Base-by-base conservation (phyloP, 2,113 vertebrate genomes). In the Stegostoma tigrinum region DNA sequence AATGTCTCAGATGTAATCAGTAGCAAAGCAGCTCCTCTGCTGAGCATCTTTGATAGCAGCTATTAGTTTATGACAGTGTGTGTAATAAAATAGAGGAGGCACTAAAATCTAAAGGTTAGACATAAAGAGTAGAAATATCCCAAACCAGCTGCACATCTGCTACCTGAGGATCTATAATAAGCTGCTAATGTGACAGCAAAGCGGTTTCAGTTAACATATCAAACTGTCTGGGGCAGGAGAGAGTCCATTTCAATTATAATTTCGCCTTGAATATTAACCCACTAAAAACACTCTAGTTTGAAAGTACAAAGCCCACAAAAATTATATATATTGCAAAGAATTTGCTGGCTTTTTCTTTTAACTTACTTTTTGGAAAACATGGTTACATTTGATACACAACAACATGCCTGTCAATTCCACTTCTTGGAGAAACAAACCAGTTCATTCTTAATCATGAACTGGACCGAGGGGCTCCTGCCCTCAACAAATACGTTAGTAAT, bases 31-130 rank as follows among this genome's bases (percentile, higher is more conserved):
- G 34, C 89, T 67, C 42, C 89, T 93, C 67, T 27, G 68, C 68
- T 52, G 42, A 34, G 45, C 21, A 30, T 72, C 42, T 95, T 48
- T 72, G 67, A 34, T 52, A 95, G 68, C 68, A 34, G 94, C 68
- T 30, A 95, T 95, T 72, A 72, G 94, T 95, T 95, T 95, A 95
- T 95, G 94, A 48, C 68, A 70, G 67, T 95, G 94, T 27, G 1
- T 75, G 94, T 34, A 95, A 95, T 95, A 95, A 95, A 75, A 24
- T 72, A 70, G 45, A 95, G 52, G 38, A 75, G 94, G 27, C 68
- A 95, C 23, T 95, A 95, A 95, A 95, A 95, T 95, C 94, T 95
- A 95, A 95, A 95, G 94, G 94, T 95, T 95, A 95, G 94, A 48
- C 94, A 75, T 95, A 95, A 95, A 95, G 94, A 48, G 94, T 72